Conservation (phyloP, 2,797 vertebrate species). For the Benthosema pterotum region DNA sequence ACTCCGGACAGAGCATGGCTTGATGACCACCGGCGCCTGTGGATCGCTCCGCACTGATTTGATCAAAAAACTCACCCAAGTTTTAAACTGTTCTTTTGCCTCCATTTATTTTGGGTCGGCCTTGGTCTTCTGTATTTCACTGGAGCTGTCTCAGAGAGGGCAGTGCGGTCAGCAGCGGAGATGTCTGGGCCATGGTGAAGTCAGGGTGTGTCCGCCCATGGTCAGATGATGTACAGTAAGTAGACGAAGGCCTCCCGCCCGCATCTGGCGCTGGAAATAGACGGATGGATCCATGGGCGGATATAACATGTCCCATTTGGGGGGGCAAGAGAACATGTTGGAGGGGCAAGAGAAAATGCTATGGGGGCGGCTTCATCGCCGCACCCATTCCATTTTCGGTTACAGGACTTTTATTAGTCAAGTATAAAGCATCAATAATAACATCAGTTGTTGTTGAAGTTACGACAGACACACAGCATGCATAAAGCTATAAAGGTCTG, state of each 20-base stretch:
- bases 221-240: slow-evolving; percentile 49
- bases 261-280: slow-evolving; percentile 15
- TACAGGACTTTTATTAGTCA: too few relatives aligned
- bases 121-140: slow-evolving; percentile 64
- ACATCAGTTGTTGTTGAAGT: too few relatives aligned
- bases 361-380: too few relatives aligned
- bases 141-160: slow-evolving; percentile 62
- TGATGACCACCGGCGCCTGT: slow-evolving; percentile 39
- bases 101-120: slow-evolving; percentile 66
- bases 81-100: slow-evolving; percentile 39
- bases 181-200: slow-evolving; percentile 45
- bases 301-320: too few relatives aligned
- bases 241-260: slow-evolving; percentile 1
- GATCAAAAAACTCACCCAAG: slow-evolving; percentile 43
- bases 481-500: too few relatives aligned
- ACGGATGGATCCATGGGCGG: neutral
- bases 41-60: slow-evolving; percentile 42
- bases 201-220: slow-evolving; percentile 62
- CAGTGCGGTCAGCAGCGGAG: slow-evolving; percentile 54
- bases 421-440: too few relatives aligned
- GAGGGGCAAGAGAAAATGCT: too few relatives aligned
- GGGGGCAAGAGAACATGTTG: too few relatives aligned
- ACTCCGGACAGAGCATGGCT: slow-evolving; percentile 16
- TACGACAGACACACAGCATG: too few relatives aligned
- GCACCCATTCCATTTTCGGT: too few relatives aligned